A percentile compares a stretch with the other conserved stretches of the same genome.
phyloP scores from a whole-genome alignment of 2,888 invertebrate genomes.

The Parnassius orleans region DNA sequence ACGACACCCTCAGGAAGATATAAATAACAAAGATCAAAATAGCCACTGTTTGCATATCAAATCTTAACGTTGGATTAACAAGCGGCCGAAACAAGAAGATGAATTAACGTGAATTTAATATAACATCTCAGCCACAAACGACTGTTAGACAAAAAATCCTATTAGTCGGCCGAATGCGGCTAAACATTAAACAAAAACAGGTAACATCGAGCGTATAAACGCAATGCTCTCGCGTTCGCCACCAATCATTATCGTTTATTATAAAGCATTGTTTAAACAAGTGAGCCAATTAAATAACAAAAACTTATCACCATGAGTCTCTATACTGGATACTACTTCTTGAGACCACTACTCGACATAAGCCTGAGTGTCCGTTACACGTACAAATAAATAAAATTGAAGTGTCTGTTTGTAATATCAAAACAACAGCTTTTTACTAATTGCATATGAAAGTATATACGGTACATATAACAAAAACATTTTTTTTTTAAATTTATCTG shows the following conservation, averaged over 20 bases:
- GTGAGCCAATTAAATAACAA: neutral
- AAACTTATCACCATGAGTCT: no score
- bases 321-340: neutral
- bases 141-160: constrained; percentile 56
- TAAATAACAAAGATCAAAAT: neutral
- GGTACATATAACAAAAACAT: no score
- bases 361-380: no score
- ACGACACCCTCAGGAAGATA: no score
- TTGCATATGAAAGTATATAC: no score
- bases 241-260: constrained; percentile 72
- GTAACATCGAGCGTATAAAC: constrained; percentile 47
- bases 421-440: no score
- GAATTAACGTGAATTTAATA: constrained; percentile 67
- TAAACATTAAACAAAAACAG: constrained; percentile 63
- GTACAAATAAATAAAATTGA: no score
- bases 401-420: no score
- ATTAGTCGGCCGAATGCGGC: constrained; percentile 62
- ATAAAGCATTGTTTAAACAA: constrained; percentile 48
- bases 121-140: constrained; percentile 49
- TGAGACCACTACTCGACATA: no score
- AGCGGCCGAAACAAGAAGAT: constrained; percentile 51
- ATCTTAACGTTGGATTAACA: constrained; percentile 50
- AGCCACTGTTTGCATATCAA: constrained; percentile 40
- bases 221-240: constrained; percentile 46
- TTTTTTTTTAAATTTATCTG: no score